Evolutionary conservation across 2,888 invertebrate genomes (phyloP).

Genomic region (Labia minor): DNA sequence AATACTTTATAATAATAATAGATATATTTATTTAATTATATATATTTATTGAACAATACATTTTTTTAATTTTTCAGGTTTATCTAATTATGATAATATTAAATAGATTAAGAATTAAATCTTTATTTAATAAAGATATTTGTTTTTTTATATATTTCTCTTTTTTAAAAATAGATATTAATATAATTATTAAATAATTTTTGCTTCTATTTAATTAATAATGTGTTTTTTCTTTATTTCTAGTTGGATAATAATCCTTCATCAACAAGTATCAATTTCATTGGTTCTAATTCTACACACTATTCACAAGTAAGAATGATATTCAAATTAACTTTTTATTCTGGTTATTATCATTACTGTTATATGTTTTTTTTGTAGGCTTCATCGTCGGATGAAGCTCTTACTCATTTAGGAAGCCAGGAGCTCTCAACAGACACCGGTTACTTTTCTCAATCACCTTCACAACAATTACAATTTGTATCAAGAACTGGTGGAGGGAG

Average conservation of each 20-base stretch:
- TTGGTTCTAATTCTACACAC: conserved; percentile 36
- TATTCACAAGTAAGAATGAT: conserved; percentile 35
- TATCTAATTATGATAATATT: not conserved
- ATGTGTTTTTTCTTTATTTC: conserved; percentile 28
- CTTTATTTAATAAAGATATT: not conserved
- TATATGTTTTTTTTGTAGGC: conserved; percentile 18
- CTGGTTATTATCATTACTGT: no score
- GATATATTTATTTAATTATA: no score
- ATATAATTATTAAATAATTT: conserved; percentile 19
- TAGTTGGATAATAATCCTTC: conserved; percentile 43
- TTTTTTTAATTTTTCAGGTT: not conserved
- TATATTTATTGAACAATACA: not conserved
- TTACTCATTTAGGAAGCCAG: conserved; percentile 37
- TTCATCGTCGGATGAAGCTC: conserved; percentile 23
- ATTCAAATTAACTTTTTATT: not conserved
- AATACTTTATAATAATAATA: no score
- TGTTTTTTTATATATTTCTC: not conserved
- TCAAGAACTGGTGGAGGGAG: conserved; percentile 34
- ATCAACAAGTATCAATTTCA: conserved; percentile 35
- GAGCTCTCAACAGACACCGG: conserved; percentile 43
- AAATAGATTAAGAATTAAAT: no score
- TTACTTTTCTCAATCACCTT: conserved; percentile 49
- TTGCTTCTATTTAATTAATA: conserved; percentile 16
- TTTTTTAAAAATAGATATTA: no score
- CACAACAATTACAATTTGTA: conserved; percentile 39